Evolutionary conservation across 2,797 vertebrate species (phyloP), one percentile per base, ranked within the genome.

Genomic region (Acipenser transmontanus): DNA sequence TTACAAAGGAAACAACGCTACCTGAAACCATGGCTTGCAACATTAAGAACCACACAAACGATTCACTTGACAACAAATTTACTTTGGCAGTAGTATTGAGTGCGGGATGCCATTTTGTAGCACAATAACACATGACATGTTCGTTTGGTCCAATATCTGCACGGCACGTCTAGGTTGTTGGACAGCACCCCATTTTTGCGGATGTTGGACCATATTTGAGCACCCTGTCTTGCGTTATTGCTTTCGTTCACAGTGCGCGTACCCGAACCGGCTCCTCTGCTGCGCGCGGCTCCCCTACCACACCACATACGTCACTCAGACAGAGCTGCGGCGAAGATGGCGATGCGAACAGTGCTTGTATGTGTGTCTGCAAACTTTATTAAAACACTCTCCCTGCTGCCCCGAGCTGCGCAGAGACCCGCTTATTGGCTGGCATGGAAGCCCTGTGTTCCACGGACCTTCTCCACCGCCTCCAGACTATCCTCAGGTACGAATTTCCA

Each of bases 271-370:
- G 49, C 49, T 49, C 54, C 34, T 34, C 48, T 51, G 59, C 69
- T 68, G 72, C 74, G 85, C 87, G 78, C 87, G 84, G 74, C 67
- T 76, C 17, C 74, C 80, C 59, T 61, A 47, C 76, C 57, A 74
- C 62, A 70, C 4, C 67, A 34, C 34, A 34, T 34, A 52, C 70
- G 66, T 75, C 65, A 69, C 3, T 34, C 60, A 20, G 60, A 20
- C 47, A 61, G 60, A 73, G 48, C 34, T 66, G 14, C 73, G 70
- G 80, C 59, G 82, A 90, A 88, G 81, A 93, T 93, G 93, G 93
- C 93, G 88, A 81, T 92, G 86, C 84, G 80, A 73, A 82, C 77
- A 49, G 78, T 75, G 67, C 66, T 89, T 69, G 77, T 82, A 69
- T 77, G 86, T 74, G 68, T 90, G 64, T 78, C 81, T 7, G 71